These are phyloP conservation scores for Leptobrachium leishanense DNA, from an alignment of 2,113 vertebrate genomes.

Conservation along the genomic window DNA sequence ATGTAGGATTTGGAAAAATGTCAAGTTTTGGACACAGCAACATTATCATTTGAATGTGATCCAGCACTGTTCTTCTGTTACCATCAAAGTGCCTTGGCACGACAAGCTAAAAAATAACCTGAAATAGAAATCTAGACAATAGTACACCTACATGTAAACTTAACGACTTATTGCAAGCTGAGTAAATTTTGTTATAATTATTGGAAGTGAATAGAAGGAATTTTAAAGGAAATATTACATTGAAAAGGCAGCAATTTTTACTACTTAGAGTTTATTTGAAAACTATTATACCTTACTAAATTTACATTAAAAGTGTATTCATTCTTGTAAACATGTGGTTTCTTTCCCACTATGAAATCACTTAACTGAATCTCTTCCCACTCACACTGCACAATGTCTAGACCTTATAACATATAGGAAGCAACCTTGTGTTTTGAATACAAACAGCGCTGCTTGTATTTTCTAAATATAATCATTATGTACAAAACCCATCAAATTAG, in stretches of 20 bases:
- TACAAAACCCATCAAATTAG: too few relatives aligned
- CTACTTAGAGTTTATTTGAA: slow-evolving; percentile 19
- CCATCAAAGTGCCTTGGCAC: neutral
- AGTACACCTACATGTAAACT: slow-evolving; percentile 31
- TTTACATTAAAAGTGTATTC: slow-evolving; percentile 37
- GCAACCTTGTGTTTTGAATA: slow-evolving; percentile 7
- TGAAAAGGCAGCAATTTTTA: slow-evolving; percentile 23
- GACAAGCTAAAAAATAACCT: neutral
- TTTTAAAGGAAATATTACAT: slow-evolving; percentile 16
- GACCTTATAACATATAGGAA: slow-evolving; percentile 30
- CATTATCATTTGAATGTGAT: neutral
- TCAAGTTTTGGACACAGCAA: neutral
- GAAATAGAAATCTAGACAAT: slow-evolving; percentile 12
- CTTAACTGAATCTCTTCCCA: slow-evolving; percentile 11
- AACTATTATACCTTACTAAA: slow-evolving; percentile 9
- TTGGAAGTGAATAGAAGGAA: slow-evolving; percentile 17
- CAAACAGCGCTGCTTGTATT: neutral
- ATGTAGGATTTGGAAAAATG: neutral
- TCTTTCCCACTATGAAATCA: slow-evolving; percentile 21
- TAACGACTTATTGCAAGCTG: slow-evolving; percentile 35
- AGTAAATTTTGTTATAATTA: slow-evolving; percentile 38
- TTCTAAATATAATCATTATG: too few relatives aligned
- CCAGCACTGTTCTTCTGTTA: neutral
- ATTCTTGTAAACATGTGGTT: slow-evolving; percentile 28
- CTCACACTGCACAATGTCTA: slow-evolving; percentile 11